phyloP scores from a whole-genome alignment of 2,888 invertebrate genomes.

The Ectemnius continuus region DNA sequence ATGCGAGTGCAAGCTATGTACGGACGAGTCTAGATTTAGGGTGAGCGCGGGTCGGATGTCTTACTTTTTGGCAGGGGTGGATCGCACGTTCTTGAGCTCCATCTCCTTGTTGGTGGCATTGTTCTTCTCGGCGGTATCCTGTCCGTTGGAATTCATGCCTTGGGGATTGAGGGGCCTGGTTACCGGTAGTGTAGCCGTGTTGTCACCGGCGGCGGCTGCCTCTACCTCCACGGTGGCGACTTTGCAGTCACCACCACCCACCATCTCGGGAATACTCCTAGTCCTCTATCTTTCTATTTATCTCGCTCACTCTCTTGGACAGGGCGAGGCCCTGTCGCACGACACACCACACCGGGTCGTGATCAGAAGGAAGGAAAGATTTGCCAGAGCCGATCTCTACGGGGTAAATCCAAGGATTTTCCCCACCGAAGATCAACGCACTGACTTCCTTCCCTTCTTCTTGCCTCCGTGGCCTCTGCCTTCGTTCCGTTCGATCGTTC shows the following conservation, averaged over 20 bases:
- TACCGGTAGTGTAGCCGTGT: slow-evolving; percentile 93
- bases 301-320: slow-evolving; percentile 24
- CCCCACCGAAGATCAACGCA: slow-evolving; percentile 5
- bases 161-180: slow-evolving; percentile 85
- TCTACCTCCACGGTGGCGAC: slow-evolving; percentile 94
- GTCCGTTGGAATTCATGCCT: slow-evolving; percentile 83
- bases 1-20: no score
- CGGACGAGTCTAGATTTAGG: slow-evolving; percentile 25
- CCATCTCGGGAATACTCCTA: slow-evolving; percentile 75
- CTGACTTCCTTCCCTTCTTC: background rate
- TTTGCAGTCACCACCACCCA: slow-evolving; percentile 89
- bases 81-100: slow-evolving; percentile 91
- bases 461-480: background rate
- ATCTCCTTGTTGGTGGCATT: slow-evolving; percentile 91
- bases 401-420: slow-evolving; percentile 8
- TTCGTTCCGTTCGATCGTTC: slow-evolving; percentile 18
- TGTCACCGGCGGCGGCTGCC: slow-evolving; percentile 84
- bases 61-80: slow-evolving; percentile 92
- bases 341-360: slow-evolving; percentile 41
- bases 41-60: slow-evolving; percentile 34
- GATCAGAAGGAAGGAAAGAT: slow-evolving; percentile 37
- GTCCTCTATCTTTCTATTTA: slow-evolving; percentile 9
- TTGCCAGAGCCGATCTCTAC: slow-evolving; percentile 25
- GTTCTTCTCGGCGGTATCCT: slow-evolving; percentile 87
- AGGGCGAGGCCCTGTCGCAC: slow-evolving; percentile 4